Base-by-base conservation (phyloP, 92 coral and sea anemone genomes). In the Umimayanthus kanabou region DNA sequence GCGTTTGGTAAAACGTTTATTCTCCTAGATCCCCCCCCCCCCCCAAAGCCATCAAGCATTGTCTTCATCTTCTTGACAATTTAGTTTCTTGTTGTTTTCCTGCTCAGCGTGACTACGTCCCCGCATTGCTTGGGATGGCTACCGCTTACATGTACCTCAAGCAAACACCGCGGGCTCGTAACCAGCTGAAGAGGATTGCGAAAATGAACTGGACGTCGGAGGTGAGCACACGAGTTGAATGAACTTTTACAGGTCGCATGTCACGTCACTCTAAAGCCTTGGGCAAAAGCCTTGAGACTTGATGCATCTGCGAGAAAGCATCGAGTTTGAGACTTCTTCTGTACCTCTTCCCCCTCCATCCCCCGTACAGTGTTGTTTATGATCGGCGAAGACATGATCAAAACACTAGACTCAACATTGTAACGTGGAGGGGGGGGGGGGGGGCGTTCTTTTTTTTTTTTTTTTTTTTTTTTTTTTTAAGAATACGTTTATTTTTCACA, bases 81-180 rank as follows among this genome's bases (percentile, higher is more conserved):
- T 58, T 83, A 26, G 8, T 66, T 39, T 43, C 10, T 39, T 39
- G 79, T 73, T 76, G 8, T 23, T 22, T 80, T 50, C 43, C 22
- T 78, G 33, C 61, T 61, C 79, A 97, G 99, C 92, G 94, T 42
- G 99, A 97, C 69, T 94, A 92, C 72, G 93, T 97, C 2, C 98
- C 99, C 23, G 95, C 99, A 10, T 90, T 97, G 9, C 92, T 95
- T 50, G 99, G 99, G 70, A 97, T 97, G 99, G 99, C 99, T 76
- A 97, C 98, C 37, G 98, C 99, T 13, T 97, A 97, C 87, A 97
- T 97, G 99, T 97, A 97, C 92, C 89, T 97, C 39, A 97, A 97
- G 64, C 99, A 97, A 86, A 97, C 99, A 58, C 99, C 99, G n/a
- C 92, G 99, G 80, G 99, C 99, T 53, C 93, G 99, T 28, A 97